A percentile compares a stretch with the other conserved stretches of the same genome.
phyloP scores from a whole-genome alignment of 2,113 vertebrate species.

The Hippolais icterina region DNA sequence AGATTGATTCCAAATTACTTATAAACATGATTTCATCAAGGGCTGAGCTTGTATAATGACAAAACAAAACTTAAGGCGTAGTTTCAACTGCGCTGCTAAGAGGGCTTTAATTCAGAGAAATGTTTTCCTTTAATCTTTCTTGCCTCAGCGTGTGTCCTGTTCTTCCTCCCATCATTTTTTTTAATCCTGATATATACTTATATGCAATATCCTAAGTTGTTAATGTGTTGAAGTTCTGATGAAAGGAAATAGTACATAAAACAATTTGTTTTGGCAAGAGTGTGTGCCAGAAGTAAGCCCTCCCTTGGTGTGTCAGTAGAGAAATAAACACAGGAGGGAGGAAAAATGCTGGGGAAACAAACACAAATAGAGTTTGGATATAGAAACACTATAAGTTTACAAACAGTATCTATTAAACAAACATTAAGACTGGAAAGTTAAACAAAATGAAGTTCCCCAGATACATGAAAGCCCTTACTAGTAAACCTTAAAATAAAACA shows the following conservation, averaged over 20 bases:
- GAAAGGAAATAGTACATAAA: slow-evolving; percentile 71
- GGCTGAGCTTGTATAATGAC: slow-evolving; percentile 9
- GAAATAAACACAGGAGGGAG: slow-evolving; percentile 71
- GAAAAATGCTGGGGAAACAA: slow-evolving; percentile 67
- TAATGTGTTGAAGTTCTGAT: slow-evolving; percentile 67
- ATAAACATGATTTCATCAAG: slow-evolving; percentile 11
- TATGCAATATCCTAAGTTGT: slow-evolving; percentile 34
- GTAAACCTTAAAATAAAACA: slow-evolving; percentile 42
- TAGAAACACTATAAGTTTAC: slow-evolving; percentile 60
- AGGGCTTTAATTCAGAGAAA: slow-evolving; percentile 8
- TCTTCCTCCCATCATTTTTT: slow-evolving; percentile 11
- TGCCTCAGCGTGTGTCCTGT: slow-evolving; percentile 53
- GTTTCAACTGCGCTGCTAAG: not conserved
- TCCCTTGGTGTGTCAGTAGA: slow-evolving; percentile 76
- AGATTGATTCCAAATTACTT: slow-evolving; percentile 11
- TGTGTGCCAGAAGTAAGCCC: slow-evolving; percentile 58
- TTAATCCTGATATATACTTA: not conserved
- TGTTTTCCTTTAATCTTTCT: not conserved
- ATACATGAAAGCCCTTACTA: slow-evolving; percentile 68
- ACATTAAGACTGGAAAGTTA: slow-evolving; percentile 65
- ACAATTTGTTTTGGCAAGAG: slow-evolving; percentile 71
- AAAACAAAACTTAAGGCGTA: not conserved
- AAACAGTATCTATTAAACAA: slow-evolving; percentile 74
- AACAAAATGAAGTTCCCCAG: slow-evolving; percentile 63
- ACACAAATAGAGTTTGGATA: slow-evolving; percentile 68